These are phyloP conservation scores for Gallinago undulata DNA, from an alignment of 2,113 vertebrate species.

Conservation along the genomic window DNA sequence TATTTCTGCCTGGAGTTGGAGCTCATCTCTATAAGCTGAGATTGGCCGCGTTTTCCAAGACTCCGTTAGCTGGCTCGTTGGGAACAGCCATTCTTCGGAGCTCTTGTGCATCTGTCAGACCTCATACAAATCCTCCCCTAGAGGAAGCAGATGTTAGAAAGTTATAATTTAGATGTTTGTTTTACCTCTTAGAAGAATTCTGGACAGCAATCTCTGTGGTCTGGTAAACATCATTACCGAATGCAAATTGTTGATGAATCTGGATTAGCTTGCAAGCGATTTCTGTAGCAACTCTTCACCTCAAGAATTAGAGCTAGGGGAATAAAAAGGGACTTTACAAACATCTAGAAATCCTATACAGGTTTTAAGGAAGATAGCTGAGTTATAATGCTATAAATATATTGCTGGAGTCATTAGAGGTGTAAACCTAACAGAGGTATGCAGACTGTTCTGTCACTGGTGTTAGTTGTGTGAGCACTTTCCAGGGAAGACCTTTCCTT, in stretches of 20 bases:
- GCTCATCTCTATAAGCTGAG: constrained; percentile 52
- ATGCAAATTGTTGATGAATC: constrained; percentile 56
- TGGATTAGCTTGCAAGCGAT: constrained; percentile 20
- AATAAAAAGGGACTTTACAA: not conserved
- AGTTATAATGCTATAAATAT: not conserved
- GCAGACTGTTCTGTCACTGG: not conserved
- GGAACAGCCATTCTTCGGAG: constrained; percentile 57
- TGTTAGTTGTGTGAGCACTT: not conserved
- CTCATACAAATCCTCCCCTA: constrained; percentile 61
- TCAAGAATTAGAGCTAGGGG: not conserved
- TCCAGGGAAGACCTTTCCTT: not conserved
- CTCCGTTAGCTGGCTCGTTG: constrained; percentile 45
- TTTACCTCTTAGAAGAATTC: constrained; percentile 67
- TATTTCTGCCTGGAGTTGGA: constrained; percentile 44
- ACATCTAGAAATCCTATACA: not conserved
- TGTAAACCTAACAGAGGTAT: not conserved
- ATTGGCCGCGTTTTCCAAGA: constrained; percentile 57
- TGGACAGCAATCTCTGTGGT: constrained; percentile 62
- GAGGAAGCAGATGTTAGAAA: constrained; percentile 78
- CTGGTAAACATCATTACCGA: constrained; percentile 64
- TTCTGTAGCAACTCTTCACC: constrained; percentile 21
- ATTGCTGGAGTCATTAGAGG: not conserved
- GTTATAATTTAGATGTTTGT: constrained; percentile 74
- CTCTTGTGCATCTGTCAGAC: constrained; percentile 72
- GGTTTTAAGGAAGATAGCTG: not conserved